Evolutionary conservation across 2,888 invertebrate species (phyloP), one percentile per base, ranked within the genome.

Genomic region (Pediacus dermestoides): DNA sequence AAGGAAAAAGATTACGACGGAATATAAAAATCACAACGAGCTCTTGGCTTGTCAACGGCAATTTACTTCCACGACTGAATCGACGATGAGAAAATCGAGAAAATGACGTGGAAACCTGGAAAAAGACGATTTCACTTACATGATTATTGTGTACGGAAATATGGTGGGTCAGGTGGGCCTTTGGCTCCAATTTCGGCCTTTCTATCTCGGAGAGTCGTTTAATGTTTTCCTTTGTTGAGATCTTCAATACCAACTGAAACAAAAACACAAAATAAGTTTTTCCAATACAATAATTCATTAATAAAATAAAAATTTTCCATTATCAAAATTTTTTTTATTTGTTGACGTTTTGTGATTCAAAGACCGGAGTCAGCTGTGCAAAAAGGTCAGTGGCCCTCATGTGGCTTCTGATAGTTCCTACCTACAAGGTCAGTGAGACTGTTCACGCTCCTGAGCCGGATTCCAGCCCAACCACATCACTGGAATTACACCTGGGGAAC

Each of bases 201-300:
- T 77, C 76, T 40, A 77, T 72, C 49, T 76, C 77, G 32, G 76
- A 74, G 44, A 78, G 64, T 50, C 77, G 74, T 63, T 76, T 76
- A 43, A 78, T 76, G 56, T 77, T 77, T 14, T 74, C 74, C 43
- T 75, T 67, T 55, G 74, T 73, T 44, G 76, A 73, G 52, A 78
- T 75, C 56, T 78, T 77, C 28, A 77, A 66, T 28, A 71, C 76
- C 36, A 72, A 70, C 57, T 70, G 64, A 21, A 70, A 70, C 44
- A 58, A 61, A 59, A 46, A 45, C 33, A 33, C 43, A 43, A 32
- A n/a, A n/a, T n/a, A n/a, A n/a, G n/a, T n/a, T n/a, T n/a, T n/a
- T n/a, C n/a, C n/a, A n/a, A n/a, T n/a, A 18, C 18, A 18, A 18
- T 18, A 18, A 18, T 18, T 18, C 8, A 18, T 18, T 18, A 6